Conservation (phyloP, 2,888 invertebrate species). For the Chrysodeixis includens region DNA sequence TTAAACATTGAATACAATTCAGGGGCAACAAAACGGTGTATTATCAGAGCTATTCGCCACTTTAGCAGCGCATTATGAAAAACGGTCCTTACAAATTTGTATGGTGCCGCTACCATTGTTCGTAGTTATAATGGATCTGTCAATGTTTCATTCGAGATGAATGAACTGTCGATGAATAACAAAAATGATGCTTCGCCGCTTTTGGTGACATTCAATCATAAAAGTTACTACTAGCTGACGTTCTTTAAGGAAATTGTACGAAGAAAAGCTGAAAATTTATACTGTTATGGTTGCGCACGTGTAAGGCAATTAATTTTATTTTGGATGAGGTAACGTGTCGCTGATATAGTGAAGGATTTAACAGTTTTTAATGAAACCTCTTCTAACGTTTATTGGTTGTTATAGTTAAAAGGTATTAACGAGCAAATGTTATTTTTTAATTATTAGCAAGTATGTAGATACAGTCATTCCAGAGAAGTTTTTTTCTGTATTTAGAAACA, state of each 20-base stretch:
- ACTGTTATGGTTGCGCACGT: background rate
- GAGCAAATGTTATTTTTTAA: too few species aligned
- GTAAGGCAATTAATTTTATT: background rate
- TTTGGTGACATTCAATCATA: conserved; percentile 45
- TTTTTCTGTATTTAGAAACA: too few species aligned
- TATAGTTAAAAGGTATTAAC: too few species aligned
- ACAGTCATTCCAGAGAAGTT: too few species aligned
- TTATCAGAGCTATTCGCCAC: conserved; percentile 51
- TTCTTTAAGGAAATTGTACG: background rate
- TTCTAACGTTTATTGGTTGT: too few species aligned
- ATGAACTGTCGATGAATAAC: conserved; percentile 74
- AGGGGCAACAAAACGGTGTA: conserved; percentile 44
- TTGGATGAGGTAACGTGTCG: background rate
- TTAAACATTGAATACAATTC: conserved; percentile 41
- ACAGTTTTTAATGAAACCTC: too few species aligned
- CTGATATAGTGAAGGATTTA: background rate
- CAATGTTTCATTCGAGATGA: conserved; percentile 84
- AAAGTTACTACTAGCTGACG: conserved; percentile 38
- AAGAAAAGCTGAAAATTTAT: background rate
- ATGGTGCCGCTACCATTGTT: conserved; percentile 77
- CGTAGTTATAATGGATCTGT: conserved; percentile 82
- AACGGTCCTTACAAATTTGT: conserved; percentile 67
- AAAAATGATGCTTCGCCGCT: conserved; percentile 45
- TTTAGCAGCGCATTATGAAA: conserved; percentile 57
- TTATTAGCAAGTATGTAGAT: too few species aligned